These are phyloP conservation scores for Lithodes maja DNA, from an alignment of 2,888 invertebrate species.

Conservation along the genomic window DNA sequence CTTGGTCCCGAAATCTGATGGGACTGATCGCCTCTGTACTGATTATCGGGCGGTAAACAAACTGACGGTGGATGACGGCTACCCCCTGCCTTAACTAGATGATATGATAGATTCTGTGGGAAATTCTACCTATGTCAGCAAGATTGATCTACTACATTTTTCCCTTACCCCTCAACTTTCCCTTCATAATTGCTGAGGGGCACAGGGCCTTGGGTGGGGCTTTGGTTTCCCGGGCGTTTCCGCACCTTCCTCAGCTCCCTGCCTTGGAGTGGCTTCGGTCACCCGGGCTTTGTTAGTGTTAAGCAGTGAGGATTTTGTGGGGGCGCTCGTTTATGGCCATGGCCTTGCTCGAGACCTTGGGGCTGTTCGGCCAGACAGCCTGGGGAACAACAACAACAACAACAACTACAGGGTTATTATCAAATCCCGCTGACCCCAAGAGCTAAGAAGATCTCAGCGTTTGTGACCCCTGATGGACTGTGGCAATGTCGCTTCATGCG, in stretches of 20 bases:
- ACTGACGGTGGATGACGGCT: background rate
- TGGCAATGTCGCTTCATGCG: background rate
- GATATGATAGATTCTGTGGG: background rate
- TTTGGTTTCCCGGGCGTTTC: no score
- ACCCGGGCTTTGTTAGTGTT: no score
- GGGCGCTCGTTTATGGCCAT: no score
- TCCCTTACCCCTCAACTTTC: no score
- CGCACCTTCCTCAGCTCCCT: no score
- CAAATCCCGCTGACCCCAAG: background rate
- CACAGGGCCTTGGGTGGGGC: no score
- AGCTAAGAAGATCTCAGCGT: conserved; percentile 6
- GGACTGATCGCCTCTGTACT: background rate
- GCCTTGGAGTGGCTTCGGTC: no score
- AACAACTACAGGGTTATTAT: background rate
- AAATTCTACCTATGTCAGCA: background rate
- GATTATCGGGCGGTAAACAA: background rate
- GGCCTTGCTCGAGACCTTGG: no score
- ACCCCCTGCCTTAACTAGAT: background rate
- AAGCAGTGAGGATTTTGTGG: no score
- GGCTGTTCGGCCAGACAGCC: no score
- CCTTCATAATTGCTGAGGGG: no score
- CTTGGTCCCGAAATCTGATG: background rate
- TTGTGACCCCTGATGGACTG: background rate
- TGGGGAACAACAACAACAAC: no score
- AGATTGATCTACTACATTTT: background rate